Evolutionary conservation across 2,113 vertebrate genomes (phyloP).

Genomic region (Setophaga petechia): DNA sequence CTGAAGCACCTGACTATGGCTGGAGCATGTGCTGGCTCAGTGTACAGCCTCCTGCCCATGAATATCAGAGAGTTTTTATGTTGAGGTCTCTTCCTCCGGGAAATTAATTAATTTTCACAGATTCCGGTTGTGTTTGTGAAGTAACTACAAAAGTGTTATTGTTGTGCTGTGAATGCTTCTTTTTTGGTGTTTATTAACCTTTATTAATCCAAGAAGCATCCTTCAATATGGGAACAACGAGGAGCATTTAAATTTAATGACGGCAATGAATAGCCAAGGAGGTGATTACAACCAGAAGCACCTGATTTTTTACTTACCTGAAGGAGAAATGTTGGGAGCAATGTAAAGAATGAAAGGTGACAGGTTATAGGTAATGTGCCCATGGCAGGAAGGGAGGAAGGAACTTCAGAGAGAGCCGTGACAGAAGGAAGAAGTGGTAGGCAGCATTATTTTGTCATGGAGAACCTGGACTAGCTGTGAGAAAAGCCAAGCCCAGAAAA

Average conservation of each 20-base stretch:
- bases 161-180: not conserved
- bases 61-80: not conserved
- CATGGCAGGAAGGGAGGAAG: not conserved
- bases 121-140: not conserved
- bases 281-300: not conserved
- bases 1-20: not conserved
- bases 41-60: not conserved
- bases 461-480: not conserved
- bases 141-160: not conserved
- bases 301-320: not conserved
- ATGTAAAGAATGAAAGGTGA: not conserved
- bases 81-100: not conserved
- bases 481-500: not conserved
- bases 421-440: not conserved
- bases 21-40: not conserved
- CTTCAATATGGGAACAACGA: not conserved
- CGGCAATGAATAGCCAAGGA: not conserved
- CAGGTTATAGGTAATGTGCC: not conserved
- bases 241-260: not conserved
- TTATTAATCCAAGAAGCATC: not conserved
- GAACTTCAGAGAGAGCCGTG: accelerated
- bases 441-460: not conserved
- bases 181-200: not conserved
- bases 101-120: not conserved
- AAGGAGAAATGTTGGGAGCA: not conserved